Percentiles rank a stretch among this genome's conserved stretches.
Conservation (phyloP, 2,113 vertebrate genomes). For the Vidua macroura region DNA sequence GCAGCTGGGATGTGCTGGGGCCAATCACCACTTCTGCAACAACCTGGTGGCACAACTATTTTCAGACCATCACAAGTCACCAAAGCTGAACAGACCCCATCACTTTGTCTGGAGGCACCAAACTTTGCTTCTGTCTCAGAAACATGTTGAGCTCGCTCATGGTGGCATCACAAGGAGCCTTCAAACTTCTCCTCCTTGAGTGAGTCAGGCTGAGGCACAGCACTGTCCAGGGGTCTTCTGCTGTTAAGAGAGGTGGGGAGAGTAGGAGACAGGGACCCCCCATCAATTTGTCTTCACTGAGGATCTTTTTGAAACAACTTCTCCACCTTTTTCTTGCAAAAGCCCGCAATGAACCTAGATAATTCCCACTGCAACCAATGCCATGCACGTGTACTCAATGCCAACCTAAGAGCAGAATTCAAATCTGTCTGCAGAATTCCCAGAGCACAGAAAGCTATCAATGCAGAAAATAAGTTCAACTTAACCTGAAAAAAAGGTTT, state of each 20-base stretch:
- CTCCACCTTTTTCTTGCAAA: background rate
- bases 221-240: background rate
- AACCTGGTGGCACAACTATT: background rate
- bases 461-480: background rate
- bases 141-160: fast-evolving
- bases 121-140: background rate
- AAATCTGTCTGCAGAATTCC: background rate
- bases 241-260: background rate
- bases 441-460: background rate
- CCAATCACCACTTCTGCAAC: background rate
- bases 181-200: background rate
- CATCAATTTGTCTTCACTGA: background rate
- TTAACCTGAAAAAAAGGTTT: background rate
- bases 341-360: background rate
- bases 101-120: background rate
- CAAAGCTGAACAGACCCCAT: background rate
- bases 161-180: background rate
- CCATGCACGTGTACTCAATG: fast-evolving
- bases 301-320: background rate
- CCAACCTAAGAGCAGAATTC: background rate
- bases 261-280: background rate
- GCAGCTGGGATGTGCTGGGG: background rate
- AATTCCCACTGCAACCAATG: background rate
- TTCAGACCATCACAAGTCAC: background rate
- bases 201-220: background rate